Evolutionary conservation across 1,140 invertebrate genomes (phyloP), one percentile per base, ranked within the genome.

Genomic region (Orchestia grillus): DNA sequence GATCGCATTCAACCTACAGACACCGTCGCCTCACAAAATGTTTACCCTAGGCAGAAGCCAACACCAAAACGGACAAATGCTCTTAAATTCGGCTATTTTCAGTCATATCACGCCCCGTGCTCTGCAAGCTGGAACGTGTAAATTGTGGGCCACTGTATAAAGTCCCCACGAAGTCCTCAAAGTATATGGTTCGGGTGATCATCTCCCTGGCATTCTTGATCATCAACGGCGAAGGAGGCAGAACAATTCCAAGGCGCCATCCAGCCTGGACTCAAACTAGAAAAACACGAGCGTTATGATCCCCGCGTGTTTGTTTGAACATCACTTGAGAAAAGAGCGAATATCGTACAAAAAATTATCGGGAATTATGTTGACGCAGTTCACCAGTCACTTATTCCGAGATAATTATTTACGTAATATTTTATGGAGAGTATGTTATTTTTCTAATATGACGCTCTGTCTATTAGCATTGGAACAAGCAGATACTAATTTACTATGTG

Each of bases 101-200:
- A 90, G n/a, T 90, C 88, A 28, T 36, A 90, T 90, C 88, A 90
- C 88, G 88, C 88, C 0, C 41, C 11, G 4, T 90, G 88, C 88
- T 90, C 88, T 90, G 88, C 41, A 90, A 90, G 36, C 88, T 90
- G 88, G 43, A 90, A 90, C 88, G n/a, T 44, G 88, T 44, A 90
- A 90, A 90, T 90, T 90, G 88, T 44, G 42, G 88, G 43, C 88
- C 43, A 90, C n/a, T 42, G 41, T 90, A 90, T 90, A 90, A 41
- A 42, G 88, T 36, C 36, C 4, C 88, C 88, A 42, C 3, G n/a
- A 4, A 41, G 88, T 90, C 88, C 88, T 44, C 43, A 90, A 41
- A 90, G 4, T 90, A 90, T 90, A 42, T 42, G 41, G 88, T 41
- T 43, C 28, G 4, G 8, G 87, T 43, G 0, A 90, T 90, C 88